Evolutionary conservation across 2,888 invertebrate genomes (phyloP).

Genomic region (Agriotes lineatus): DNA sequence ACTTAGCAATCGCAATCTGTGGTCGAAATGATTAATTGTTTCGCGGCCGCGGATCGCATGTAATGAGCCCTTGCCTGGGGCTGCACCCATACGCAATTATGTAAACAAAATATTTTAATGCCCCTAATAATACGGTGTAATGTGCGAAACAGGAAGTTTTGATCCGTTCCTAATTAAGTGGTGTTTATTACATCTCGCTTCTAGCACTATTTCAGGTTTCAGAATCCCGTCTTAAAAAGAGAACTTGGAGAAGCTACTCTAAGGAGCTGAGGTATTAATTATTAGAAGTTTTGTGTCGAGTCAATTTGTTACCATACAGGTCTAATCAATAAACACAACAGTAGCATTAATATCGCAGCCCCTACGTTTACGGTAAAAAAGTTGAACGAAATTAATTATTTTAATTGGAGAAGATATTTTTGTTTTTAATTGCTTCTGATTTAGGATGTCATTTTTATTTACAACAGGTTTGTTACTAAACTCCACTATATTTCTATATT

Average conservation of each 20-base stretch:
- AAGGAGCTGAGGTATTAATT: conserved; percentile 25
- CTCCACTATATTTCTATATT: too few species aligned
- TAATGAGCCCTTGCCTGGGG: conserved; percentile 5
- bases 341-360: conserved; percentile 13
- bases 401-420: conserved; percentile 10
- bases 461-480: too few species aligned
- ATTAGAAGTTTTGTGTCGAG: conserved; percentile 25
- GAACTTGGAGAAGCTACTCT: conserved; percentile 15
- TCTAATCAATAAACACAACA: conserved; percentile 14
- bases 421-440: too few species aligned
- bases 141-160: conserved; percentile 38
- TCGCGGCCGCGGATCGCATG: conserved; percentile 14
- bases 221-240: conserved; percentile 25
- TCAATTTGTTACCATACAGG: conserved; percentile 10
- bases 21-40: conserved; percentile 38
- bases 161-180: conserved; percentile 31
- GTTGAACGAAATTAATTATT: conserved; percentile 12
- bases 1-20: conserved; percentile 17
- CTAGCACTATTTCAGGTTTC: conserved; percentile 32
- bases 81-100: conserved; percentile 20
- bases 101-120: conserved; percentile 35
- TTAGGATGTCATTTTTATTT: neutral
- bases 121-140: conserved; percentile 32
- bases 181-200: conserved; percentile 29
- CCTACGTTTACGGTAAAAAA: conserved; percentile 4